Base-by-base conservation (phyloP, 2,113 vertebrate genomes). In the Cyrtonyx montezumae region DNA sequence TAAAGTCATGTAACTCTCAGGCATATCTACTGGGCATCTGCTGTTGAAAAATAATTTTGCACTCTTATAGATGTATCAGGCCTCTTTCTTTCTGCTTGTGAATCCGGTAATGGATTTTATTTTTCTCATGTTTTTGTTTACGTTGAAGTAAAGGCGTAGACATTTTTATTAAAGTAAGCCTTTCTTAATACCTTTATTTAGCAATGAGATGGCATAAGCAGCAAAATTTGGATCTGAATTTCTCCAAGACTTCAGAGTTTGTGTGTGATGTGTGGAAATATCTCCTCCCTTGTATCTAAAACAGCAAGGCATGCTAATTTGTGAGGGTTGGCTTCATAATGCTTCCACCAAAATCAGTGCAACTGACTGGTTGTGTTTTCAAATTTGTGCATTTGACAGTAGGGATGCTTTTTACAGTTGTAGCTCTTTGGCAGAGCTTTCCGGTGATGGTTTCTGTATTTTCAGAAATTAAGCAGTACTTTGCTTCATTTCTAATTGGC, bases 21-120 rank as follows among this genome's bases (percentile, higher is more conserved):
- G 40, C 20, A 10, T 66, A 66, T 73, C 67, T 63, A 58, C 53
- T n/a, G 42, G n/a, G 40, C 26, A 25, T 20, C 22, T 80, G 84
- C 51, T 75, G 32, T 80, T 88, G 37, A 78, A 95, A 93, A 91
- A 49, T 26, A 43, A 19, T 65, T 93, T 86, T 91, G 7, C 23
- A 30, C 46, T 74, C 32, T 28, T 56, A n/a, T 40, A 63, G 55
- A n/a, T 78, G 4, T 48, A 32, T 91, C 16, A 30, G 36, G 17
- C 46, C 51, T 91, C 80, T 63, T 77, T 69, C 34, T 83, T 30
- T 83, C 25, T 88, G 69, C 40, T 36, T 2, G 2, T 80, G 77
- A 66, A 88, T 32, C 59, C 53, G 59, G 34, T 86, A 88, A 56
- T 83, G 90, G 73, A 36, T 88, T 93, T 91, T 75, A n/a, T 30